A percentile compares a stretch with the other conserved stretches of the same genome.
These are phyloP conservation scores for Xanthia icteritia DNA, from an alignment of 2,888 invertebrate species.

Conservation along the genomic window DNA sequence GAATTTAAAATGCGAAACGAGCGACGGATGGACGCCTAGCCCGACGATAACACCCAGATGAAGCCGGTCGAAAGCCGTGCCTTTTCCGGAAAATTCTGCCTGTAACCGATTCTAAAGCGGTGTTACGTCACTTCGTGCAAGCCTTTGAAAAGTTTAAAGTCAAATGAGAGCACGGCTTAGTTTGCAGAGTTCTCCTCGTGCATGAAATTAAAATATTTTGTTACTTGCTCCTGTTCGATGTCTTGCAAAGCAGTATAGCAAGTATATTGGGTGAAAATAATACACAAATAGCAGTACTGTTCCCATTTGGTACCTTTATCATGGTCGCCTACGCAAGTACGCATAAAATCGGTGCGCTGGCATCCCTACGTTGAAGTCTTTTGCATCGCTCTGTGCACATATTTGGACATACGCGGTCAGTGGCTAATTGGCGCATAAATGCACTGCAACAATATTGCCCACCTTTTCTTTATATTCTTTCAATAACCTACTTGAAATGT, in stretches of 20 bases:
- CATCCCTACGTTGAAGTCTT: constrained; percentile 74
- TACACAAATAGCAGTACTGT: constrained; percentile 42
- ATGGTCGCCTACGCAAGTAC: constrained; percentile 57
- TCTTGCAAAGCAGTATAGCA: not conserved
- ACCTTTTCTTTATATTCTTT: constrained; percentile 16
- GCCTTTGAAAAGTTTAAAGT: constrained; percentile 69
- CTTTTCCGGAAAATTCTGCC: constrained; percentile 76
- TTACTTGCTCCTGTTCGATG: constrained; percentile 2
- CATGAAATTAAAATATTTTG: constrained; percentile 32
- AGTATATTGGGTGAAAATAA: constrained; percentile 19
- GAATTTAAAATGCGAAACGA: constrained; percentile 81
- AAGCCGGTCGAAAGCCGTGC: constrained; percentile 70
- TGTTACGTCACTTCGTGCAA: constrained; percentile 71
- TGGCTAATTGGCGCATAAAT: constrained; percentile 52
- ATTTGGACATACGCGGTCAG: constrained; percentile 62
- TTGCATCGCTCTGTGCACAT: constrained; percentile 66
- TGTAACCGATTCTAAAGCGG: constrained; percentile 69
- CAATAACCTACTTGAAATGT: constrained; percentile 17
- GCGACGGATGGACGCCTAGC: constrained; percentile 71
- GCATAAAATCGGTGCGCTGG: constrained; percentile 62
- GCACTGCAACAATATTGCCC: not conserved
- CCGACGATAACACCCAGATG: constrained; percentile 77
- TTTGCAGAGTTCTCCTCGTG: constrained; percentile 18
- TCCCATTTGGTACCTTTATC: constrained; percentile 61
- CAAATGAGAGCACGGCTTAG: constrained; percentile 64